These are phyloP conservation scores for Balearica regulorum DNA, from an alignment of 2,797 vertebrate genomes.

Conservation along the genomic window DNA sequence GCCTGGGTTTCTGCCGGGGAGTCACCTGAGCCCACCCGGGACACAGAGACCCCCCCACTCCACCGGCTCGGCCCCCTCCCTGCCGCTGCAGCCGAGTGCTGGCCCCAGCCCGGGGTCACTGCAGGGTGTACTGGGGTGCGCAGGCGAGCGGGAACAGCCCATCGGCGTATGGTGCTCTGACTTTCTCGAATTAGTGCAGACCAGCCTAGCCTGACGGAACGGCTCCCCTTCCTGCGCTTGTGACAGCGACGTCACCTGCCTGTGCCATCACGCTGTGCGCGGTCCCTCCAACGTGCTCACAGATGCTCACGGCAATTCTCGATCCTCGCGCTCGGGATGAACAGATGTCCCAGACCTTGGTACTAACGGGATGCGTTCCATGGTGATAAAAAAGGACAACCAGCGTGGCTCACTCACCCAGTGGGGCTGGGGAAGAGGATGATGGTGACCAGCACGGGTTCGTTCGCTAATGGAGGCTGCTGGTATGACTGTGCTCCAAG, in stretches of 20 bases:
- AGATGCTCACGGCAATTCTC: accelerated
- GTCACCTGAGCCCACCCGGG: accelerated
- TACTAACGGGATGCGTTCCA: accelerated
- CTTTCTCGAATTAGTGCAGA: neutral
- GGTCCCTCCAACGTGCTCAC: accelerated
- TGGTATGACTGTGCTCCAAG: accelerated
- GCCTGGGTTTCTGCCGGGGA: neutral
- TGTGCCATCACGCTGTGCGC: accelerated
- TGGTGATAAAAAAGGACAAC: neutral
- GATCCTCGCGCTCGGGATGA: neutral
- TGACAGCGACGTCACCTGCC: neutral
- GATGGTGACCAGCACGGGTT: accelerated
- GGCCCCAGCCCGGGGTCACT: neutral
- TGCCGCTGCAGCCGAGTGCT: accelerated
- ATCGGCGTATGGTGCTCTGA: accelerated
- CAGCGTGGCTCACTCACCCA: neutral
- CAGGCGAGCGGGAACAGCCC: neutral
- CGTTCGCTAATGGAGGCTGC: accelerated
- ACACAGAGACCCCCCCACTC: neutral
- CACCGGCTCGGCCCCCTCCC: neutral
- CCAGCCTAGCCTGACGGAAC: neutral
- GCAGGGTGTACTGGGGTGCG: accelerated
- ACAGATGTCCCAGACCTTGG: neutral
- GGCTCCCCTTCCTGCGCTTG: neutral
- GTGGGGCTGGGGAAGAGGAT: neutral